Conservation (phyloP, 2,797 vertebrate species). For the Spinus pinus region DNA sequence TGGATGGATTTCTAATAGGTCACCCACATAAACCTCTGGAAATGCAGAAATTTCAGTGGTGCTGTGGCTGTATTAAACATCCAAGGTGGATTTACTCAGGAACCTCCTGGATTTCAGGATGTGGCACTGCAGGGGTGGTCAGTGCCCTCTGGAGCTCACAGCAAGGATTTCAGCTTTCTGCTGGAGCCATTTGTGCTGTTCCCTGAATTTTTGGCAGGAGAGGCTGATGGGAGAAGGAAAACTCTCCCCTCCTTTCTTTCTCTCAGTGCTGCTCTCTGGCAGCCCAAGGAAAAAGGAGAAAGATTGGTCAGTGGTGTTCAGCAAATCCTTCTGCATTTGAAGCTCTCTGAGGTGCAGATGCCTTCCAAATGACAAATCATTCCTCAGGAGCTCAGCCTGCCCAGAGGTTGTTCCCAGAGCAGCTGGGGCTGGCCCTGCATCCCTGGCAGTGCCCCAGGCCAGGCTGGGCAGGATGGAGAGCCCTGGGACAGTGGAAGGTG, state of each 20-base stretch:
- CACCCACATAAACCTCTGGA: not conserved
- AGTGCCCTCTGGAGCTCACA: not conserved
- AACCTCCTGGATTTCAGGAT: not conserved
- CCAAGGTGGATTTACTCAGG: not conserved
- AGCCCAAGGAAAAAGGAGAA: not conserved
- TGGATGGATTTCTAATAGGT: not conserved
- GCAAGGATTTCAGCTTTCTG: not conserved
- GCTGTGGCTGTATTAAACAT: not conserved
- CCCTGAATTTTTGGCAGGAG: not conserved
- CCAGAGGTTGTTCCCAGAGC: not conserved
- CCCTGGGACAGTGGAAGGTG: not conserved
- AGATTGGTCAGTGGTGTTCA: not conserved
- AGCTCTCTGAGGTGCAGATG: not conserved
- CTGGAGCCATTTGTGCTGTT: not conserved
- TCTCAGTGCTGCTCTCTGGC: not conserved
- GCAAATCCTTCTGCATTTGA: not conserved
- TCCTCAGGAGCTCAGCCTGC: not conserved
- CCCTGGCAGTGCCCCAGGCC: not conserved
- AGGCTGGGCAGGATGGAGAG: not conserved
- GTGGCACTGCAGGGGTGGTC: not conserved
- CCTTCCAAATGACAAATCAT: not conserved
- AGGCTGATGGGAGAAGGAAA: not conserved
- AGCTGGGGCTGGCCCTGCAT: not conserved
- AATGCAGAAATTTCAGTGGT: not conserved
- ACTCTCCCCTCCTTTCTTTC: not conserved